Evolutionary conservation across 2,888 invertebrate genomes (phyloP).

Genomic region (Cheilosia vulpina): DNA sequence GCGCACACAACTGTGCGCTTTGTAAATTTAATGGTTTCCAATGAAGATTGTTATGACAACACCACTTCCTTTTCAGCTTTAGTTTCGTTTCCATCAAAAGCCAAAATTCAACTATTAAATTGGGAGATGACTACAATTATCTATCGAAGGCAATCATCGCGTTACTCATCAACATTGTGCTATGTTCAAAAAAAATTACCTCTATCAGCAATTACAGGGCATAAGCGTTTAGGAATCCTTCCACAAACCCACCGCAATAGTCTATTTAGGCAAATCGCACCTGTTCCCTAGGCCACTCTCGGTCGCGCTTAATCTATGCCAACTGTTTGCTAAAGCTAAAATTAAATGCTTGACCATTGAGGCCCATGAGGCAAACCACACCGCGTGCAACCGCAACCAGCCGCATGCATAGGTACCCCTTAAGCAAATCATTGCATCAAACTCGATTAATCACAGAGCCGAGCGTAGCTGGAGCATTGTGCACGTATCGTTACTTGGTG

Average conservation of each 20-base stretch:
- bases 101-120: too few relatives aligned
- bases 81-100: too few relatives aligned
- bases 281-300: slow-evolving; percentile 44
- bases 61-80: too few relatives aligned
- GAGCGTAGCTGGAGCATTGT: slow-evolving; percentile 20
- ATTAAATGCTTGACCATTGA: slow-evolving; percentile 70
- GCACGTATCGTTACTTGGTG: slow-evolving; percentile 14
- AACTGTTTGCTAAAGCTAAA: slow-evolving; percentile 63
- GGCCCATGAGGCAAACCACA: slow-evolving; percentile 68
- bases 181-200: too few relatives aligned
- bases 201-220: slow-evolving; percentile 19
- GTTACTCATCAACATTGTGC: not conserved
- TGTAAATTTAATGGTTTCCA: too few relatives aligned
- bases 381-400: slow-evolving; percentile 46
- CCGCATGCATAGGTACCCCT: slow-evolving; percentile 32
- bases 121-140: too few relatives aligned
- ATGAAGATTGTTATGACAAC: too few relatives aligned
- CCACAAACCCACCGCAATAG: slow-evolving; percentile 16
- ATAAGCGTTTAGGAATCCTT: not conserved
- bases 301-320: slow-evolving; percentile 51
- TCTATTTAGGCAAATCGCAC: slow-evolving; percentile 68
- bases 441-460: slow-evolving; percentile 67
- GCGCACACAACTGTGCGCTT: too few relatives aligned
- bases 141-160: too few relatives aligned
- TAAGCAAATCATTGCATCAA: slow-evolving; percentile 61